phyloP scores from a whole-genome alignment of 1,140 invertebrate genomes.

The Linepithema humile region DNA sequence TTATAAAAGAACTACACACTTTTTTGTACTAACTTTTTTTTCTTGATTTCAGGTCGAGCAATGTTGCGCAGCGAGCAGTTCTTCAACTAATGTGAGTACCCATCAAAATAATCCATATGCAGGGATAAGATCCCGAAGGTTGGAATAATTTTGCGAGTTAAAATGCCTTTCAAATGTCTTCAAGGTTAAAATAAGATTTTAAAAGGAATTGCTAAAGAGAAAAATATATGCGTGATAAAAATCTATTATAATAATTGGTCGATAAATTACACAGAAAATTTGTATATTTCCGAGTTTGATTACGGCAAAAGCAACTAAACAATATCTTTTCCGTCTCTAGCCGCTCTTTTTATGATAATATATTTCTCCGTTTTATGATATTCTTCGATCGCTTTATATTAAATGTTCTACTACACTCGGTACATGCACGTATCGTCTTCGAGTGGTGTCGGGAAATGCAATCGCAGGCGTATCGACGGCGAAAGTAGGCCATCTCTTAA shows the following conservation, averaged over 20 bases:
- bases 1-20: neutral
- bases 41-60: conserved; percentile 55
- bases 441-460: conserved; percentile 54
- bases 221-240: too few species aligned
- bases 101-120: neutral
- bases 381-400: conserved; percentile 60
- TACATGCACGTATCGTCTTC: conserved; percentile 29
- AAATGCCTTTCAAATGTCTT: neutral
- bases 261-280: too few species aligned
- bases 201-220: too few species aligned
- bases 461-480: conserved; percentile 61
- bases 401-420: conserved; percentile 51
- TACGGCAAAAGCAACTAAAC: neutral
- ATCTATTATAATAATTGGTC: too few species aligned
- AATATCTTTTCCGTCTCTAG: neutral
- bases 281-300: neutral
- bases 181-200: too few species aligned
- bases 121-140: neutral
- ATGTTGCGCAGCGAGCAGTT: conserved; percentile 37
- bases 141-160: conserved; percentile 30
- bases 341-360: conserved; percentile 5
- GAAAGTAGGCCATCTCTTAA: conserved; percentile 64
- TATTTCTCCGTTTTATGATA: conserved; percentile 7
- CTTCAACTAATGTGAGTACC: conserved; percentile 48
- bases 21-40: conserved; percentile 4